Conservation (phyloP, 2,797 vertebrate genomes). For the Cossypha polioptera region DNA sequence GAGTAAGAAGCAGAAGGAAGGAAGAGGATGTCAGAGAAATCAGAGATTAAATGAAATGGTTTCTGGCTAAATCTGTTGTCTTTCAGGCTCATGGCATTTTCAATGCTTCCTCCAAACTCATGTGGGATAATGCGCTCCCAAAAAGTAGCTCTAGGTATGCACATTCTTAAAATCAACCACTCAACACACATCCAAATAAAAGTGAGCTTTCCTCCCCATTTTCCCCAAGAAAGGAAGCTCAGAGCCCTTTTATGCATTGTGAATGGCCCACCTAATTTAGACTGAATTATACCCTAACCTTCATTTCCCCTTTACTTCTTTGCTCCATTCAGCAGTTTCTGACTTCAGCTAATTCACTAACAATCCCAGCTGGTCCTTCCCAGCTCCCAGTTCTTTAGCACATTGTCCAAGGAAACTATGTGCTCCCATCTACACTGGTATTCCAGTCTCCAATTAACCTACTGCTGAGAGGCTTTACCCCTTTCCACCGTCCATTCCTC, state of each 20-base stretch:
- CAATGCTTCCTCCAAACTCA: conserved; percentile 38
- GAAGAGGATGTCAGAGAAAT: background rate
- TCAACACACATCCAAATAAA: conserved; percentile 87
- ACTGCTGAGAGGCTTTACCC: conserved; percentile 71
- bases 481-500: conserved; percentile 57
- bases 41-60: background rate
- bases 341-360: conserved; percentile 89
- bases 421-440: conserved; percentile 60
- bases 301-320: conserved; percentile 84
- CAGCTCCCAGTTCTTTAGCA: conserved; percentile 73
- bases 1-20: background rate
- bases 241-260: conserved; percentile 85
- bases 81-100: conserved; percentile 35
- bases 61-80: conserved; percentile 22
- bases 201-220: conserved; percentile 91
- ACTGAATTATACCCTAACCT: conserved; percentile 87
- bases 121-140: conserved; percentile 73
- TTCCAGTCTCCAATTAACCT: conserved; percentile 79
- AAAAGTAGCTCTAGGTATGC: conserved; percentile 87
- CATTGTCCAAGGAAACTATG: conserved; percentile 72
- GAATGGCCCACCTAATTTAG: conserved; percentile 91
- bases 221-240: conserved; percentile 85
- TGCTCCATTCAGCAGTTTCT: conserved; percentile 85
- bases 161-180: conserved; percentile 78
- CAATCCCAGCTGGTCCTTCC: conserved; percentile 81